Evolutionary conservation across 2,797 vertebrate species (phyloP).

Genomic region (Falco peregrinus): DNA sequence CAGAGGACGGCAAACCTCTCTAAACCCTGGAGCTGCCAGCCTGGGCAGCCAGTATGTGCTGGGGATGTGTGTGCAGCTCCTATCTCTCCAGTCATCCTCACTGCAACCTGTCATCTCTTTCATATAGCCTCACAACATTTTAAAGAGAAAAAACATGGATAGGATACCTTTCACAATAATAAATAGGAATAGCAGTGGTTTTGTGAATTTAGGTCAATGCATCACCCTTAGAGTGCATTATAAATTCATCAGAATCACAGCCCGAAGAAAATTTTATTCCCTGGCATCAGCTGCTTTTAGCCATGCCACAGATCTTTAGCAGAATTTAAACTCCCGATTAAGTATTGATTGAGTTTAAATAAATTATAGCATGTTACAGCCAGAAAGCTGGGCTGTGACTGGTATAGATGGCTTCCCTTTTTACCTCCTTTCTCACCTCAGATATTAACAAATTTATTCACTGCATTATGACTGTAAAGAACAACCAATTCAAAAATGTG

Average conservation of each 20-base stretch:
- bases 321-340: conserved; percentile 71
- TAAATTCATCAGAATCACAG: conserved; percentile 75
- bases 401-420: conserved; percentile 13
- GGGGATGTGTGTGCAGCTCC: neutral
- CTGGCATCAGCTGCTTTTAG: conserved; percentile 63
- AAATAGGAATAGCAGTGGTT: conserved; percentile 64
- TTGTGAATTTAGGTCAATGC: conserved; percentile 74
- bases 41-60: neutral
- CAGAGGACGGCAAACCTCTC: neutral
- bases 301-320: conserved; percentile 66
- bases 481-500: neutral
- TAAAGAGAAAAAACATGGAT: conserved; percentile 35
- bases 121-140: conserved; percentile 10
- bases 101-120: neutral
- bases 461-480: neutral
- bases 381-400: conserved; percentile 32
- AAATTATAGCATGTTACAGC: conserved; percentile 64
- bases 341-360: conserved; percentile 70
- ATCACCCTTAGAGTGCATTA: conserved; percentile 69
- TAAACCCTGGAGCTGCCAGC: neutral
- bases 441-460: conserved; percentile 26
- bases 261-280: conserved; percentile 72
- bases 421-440: neutral
- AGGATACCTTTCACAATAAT: conserved; percentile 62
- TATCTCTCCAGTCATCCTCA: neutral